Evolutionary conservation across 2,888 invertebrate species (phyloP), one percentile per base, ranked within the genome.

Genomic region (Dasysyrphus albostriatus): DNA sequence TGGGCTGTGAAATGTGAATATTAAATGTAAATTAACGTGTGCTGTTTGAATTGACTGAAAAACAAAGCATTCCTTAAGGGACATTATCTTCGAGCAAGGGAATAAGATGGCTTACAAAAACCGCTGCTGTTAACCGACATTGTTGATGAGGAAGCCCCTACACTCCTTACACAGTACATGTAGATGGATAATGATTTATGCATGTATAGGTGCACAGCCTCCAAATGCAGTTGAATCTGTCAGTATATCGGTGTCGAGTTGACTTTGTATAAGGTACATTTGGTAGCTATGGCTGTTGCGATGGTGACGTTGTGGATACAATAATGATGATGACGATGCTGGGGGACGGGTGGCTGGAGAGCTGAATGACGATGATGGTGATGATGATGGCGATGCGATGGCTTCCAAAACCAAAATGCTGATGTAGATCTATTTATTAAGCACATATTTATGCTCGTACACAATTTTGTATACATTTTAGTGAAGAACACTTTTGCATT

Each of bases 391-490:
- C 24, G 24, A 24, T 24, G 47, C 42, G 67, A 74, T 83, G 73
- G 73, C 73, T 85, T 73, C 73, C 69, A 63, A 61, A 69, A 78
- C 85, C 85, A 44, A 85, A 85, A 85, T 74, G 77, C 81, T 85
- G 77, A 85, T 77, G 81, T 59, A 61, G 73, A 81, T 82, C 77
- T 85, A 85, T 82, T 78, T 77, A 82, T 82, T 82, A 74, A 82
- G 77, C 74, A 74, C 61, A 73, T 70, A 74, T 81, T 81, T 81
- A 85, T 81, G 84, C 85, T 63, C 29, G 69, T 44, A 73, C 76
- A 85, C 84, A 79, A 61, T 61, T 77, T 61, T 77, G 72, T 75
- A 72, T 54, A 72, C 65, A 76, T 74, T 79, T 76, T 29, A 54
- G 51, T 76, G 65, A 63, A 83, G 83, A 79, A 65, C 79, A 79